Conservation (phyloP, 2,113 vertebrate genomes). For the Hyla sarda region DNA sequence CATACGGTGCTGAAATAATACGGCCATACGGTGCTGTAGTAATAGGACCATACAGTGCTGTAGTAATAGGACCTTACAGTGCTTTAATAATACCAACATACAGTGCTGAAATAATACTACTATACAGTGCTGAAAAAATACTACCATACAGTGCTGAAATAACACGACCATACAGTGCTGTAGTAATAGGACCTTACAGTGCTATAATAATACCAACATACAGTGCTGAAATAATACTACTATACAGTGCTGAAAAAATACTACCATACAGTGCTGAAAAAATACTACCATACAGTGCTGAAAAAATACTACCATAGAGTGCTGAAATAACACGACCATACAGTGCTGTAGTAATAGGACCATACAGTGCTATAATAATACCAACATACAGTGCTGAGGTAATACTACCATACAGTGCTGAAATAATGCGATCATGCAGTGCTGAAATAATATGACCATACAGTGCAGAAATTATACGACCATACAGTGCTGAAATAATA, state of each 20-base stretch:
- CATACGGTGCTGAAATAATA: too few species aligned
- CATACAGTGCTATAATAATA: neutral
- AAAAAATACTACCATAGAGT: neutral
- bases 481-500: neutral
- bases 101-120: too few species aligned
- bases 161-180: neutral
- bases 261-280: neutral
- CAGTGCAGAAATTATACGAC: neutral
- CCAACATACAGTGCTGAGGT: neutral
- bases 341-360: neutral
- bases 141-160: neutral
- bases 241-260: neutral
- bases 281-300: neutral
- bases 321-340: neutral
- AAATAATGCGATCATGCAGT: neutral
- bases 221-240: neutral
- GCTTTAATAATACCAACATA: too few species aligned
- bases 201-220: neutral
- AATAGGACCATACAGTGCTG: too few species aligned
- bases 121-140: neutral
- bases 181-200: neutral
- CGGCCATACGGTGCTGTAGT: too few species aligned
- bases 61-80: too few species aligned
- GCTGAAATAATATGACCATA: neutral
- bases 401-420: neutral